Conservation (phyloP, 1,140 invertebrate species). For the Grapholita molesta region DNA sequence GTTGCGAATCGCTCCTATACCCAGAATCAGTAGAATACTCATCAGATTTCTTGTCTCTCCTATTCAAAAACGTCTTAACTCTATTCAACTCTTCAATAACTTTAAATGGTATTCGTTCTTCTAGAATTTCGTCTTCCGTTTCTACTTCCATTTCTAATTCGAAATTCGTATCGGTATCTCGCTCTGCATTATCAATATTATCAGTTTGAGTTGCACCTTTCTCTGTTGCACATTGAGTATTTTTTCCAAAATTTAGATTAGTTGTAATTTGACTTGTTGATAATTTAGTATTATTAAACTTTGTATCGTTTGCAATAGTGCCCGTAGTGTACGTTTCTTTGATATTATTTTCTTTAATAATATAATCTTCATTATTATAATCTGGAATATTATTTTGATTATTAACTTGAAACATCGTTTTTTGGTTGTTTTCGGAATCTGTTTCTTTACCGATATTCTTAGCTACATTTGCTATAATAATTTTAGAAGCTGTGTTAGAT, state of each 20-base stretch:
- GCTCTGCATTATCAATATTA: neutral
- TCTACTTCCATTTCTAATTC: slow-evolving; percentile 24
- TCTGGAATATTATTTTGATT: neutral
- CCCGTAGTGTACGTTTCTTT: neutral
- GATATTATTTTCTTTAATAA: neutral
- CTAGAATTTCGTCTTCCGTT: slow-evolving; percentile 16
- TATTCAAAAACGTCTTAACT: slow-evolving; percentile 29
- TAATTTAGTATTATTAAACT: neutral
- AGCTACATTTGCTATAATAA: neutral
- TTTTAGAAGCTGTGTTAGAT: neutral
- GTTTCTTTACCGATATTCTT: neutral
- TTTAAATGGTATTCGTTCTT: slow-evolving; percentile 32
- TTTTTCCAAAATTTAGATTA: neutral
- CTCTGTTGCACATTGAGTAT: neutral
- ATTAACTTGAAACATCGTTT: neutral
- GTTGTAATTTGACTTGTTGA: neutral
- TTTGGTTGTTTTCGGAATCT: neutral
- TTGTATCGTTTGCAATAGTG: neutral
- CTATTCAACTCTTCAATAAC: slow-evolving; percentile 32
- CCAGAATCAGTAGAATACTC: slow-evolving; percentile 26
- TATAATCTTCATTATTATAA: too few species aligned
- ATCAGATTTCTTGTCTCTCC: slow-evolving; percentile 19
- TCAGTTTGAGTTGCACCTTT: neutral
- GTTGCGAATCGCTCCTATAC: slow-evolving; percentile 29
- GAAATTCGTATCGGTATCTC: slow-evolving; percentile 32